Evolutionary conservation across 1,140 invertebrate genomes (phyloP), one percentile per base, ranked within the genome.

Genomic region (Papilio helenus): DNA sequence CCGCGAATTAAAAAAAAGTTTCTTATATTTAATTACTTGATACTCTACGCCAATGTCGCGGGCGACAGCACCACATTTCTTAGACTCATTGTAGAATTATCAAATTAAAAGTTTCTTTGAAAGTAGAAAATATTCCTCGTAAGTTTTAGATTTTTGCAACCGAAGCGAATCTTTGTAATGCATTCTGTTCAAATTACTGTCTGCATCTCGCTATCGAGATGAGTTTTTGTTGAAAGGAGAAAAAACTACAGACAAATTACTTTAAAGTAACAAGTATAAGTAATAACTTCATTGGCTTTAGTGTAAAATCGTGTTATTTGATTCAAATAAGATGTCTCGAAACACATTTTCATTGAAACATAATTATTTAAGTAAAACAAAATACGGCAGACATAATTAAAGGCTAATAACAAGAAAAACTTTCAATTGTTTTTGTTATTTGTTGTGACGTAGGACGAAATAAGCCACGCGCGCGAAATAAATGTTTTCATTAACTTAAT

Each of bases 401-500:
- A 26, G 23, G 5, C 9, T 34, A 65, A 34, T 34, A 14, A 29
- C 23, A 29, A 3, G 61, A 29, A 10, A 12, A 68, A 34, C 58
- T 65, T 29, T 26, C 3, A 3, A 29, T 29, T 34, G 10, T 65
- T 26, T 65, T 34, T 26, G 29, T 29, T 68, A 5, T 61, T 46
- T 16, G 14, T 16, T n/a, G 26, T 34, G 61, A 68, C 26, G 26
- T 34, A 29, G 23, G 26, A 68, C 14, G 23, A 68, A 68, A 16
- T 68, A 68, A 68, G 26, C 61, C 61, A 10, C 3, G 23, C 61
- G 61, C 26, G 26, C 61, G 26, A 34, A 29, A 68, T 29, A 68
- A 68, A 68, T 68, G 61, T 29, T 68, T 68, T 68, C 61, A 34
- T 68, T 68, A 29, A 68, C 12, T 68, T 68, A 68, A 68, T 61